phyloP scores from a whole-genome alignment of 2,113 vertebrate genomes.

The Vulpes ferrilata region DNA sequence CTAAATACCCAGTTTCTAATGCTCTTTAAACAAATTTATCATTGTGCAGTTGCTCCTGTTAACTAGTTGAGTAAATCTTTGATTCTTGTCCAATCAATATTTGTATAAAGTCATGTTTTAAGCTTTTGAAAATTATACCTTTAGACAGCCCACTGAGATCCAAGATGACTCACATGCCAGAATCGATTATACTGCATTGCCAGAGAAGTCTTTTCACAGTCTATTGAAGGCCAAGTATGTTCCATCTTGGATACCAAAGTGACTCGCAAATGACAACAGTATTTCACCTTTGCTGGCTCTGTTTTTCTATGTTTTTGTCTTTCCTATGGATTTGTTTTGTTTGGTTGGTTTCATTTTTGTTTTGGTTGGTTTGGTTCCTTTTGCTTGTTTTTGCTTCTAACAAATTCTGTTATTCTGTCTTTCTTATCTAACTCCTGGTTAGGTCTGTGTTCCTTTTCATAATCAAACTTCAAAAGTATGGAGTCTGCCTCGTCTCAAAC shows the following conservation, averaged over 20 bases:
- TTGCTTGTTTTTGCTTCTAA: not conserved
- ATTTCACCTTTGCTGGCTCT: not conserved
- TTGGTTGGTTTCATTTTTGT: not conserved
- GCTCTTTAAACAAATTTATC: not conserved
- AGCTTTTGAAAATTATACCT: conserved; percentile 30
- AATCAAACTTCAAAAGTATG: not conserved
- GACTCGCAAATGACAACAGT: not conserved
- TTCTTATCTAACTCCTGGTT: not conserved
- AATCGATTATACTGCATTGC: not conserved
- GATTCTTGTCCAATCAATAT: not conserved
- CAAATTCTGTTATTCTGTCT: not conserved
- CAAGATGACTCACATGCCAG: not conserved
- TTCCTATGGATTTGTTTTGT: not conserved
- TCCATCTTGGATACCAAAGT: not conserved
- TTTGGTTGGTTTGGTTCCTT: not conserved
- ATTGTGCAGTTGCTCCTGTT: not conserved
- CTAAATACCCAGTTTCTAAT: not conserved
- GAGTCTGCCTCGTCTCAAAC: not conserved
- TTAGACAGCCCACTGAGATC: not conserved
- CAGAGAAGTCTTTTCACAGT: not conserved
- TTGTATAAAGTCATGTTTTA: not conserved
- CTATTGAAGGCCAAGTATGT: not conserved
- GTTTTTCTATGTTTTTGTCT: not conserved
- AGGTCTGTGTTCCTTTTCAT: not conserved
- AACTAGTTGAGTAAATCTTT: not conserved